phyloP scores from a whole-genome alignment of 30 jellyfish, hydroid and myxozoan genomes.

The Aurelia sp. region DNA sequence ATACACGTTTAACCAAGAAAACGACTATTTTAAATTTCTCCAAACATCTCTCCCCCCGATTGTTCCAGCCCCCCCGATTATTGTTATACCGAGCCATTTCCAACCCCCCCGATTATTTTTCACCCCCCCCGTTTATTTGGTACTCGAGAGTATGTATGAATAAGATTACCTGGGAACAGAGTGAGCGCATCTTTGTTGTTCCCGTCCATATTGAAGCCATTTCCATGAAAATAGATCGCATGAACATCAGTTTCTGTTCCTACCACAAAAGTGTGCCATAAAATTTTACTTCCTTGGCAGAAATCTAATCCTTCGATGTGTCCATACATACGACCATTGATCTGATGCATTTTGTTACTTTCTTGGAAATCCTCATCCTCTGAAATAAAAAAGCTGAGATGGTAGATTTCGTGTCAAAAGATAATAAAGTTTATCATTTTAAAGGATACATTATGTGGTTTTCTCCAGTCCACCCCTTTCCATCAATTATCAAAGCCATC shows the following conservation, averaged over 20 bases:
- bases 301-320: slow-evolving; percentile 42
- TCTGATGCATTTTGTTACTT: slow-evolving; percentile 83
- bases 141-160: too few relatives aligned
- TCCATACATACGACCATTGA: slow-evolving; percentile 77
- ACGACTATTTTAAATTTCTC: too few relatives aligned
- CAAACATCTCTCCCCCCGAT: too few relatives aligned
- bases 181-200: slow-evolving; percentile 58
- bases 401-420: background rate
- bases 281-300: slow-evolving; percentile 53
- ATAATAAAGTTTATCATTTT: background rate
- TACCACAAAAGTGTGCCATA: slow-evolving; percentile 71
- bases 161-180: slow-evolving; percentile 61
- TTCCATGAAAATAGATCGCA: slow-evolving; percentile 77
- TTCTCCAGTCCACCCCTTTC: background rate
- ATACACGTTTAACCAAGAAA: too few relatives aligned
- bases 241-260: slow-evolving; percentile 83
- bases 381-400: background rate
- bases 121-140: too few relatives aligned
- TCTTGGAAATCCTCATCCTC: slow-evolving; percentile 72
- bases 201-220: slow-evolving; percentile 54
- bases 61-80: too few relatives aligned
- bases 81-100: too few relatives aligned
- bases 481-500: too few relatives aligned
- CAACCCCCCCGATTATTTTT: too few relatives aligned
- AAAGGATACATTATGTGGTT: background rate